phyloP scores from a whole-genome alignment of 2,113 vertebrate species.

The Talpa occidentalis region DNA sequence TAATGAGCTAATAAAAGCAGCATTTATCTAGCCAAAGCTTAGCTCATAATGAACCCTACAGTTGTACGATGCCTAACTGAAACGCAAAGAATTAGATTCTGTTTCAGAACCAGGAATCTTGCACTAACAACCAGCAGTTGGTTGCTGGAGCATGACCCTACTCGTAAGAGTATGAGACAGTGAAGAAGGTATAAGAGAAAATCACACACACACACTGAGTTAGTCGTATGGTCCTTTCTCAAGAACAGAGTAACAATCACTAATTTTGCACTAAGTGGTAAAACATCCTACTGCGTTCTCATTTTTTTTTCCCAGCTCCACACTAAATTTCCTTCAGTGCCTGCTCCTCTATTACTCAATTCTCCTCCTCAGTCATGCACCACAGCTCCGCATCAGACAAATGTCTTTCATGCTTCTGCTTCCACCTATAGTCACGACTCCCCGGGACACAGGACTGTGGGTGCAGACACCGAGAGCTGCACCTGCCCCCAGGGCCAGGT shows the following conservation, averaged over 20 bases:
- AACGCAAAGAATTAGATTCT: not conserved
- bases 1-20: not conserved
- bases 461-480: not conserved
- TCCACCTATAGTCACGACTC: not conserved
- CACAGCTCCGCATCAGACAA: not conserved
- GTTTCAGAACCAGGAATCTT: not conserved
- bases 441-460: not conserved
- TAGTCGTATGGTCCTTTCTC: not conserved
- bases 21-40: not conserved
- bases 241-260: not conserved
- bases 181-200: not conserved
- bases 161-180: not conserved
- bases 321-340: not conserved
- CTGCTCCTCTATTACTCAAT: no score
- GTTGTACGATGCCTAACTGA: not conserved
- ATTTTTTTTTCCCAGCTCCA: not conserved
- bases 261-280: not conserved
- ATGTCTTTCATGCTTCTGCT: not conserved
- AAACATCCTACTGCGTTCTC: not conserved
- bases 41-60: not conserved
- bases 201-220: not conserved
- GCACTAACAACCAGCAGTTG: no score
- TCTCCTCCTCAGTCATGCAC: not conserved
- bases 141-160: not conserved
- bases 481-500: no score